phyloP scores from a whole-genome alignment of 92 coral and sea anemone species.

The Epizoanthus ramosus region DNA sequence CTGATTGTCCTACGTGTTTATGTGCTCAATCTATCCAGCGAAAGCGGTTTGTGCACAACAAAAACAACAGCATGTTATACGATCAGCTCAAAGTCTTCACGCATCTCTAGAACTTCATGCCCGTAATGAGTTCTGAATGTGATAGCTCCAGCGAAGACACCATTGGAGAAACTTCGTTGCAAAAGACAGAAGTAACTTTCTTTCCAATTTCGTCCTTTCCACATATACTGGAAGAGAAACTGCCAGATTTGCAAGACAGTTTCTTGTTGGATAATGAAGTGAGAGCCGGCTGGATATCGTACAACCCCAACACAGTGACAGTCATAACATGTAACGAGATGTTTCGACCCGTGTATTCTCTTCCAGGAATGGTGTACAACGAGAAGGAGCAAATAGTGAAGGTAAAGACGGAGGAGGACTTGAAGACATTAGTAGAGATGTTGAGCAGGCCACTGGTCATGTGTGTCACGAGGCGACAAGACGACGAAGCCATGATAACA shows the following conservation, averaged over 20 bases:
- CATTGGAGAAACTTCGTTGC: not conserved
- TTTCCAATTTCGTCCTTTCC: conserved; percentile 49
- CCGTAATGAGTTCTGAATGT: no score
- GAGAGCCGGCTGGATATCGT: conserved; percentile 45
- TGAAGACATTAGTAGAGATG: conserved; percentile 4
- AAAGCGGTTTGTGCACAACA: no score
- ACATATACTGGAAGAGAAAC: conserved; percentile 14
- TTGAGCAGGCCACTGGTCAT: conserved; percentile 35
- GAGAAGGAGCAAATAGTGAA: conserved; percentile 34
- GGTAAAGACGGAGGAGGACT: conserved; percentile 22
- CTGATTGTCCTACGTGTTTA: no score
- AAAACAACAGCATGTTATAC: no score
- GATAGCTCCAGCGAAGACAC: not conserved
- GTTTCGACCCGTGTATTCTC: conserved; percentile 36
- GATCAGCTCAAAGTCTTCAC: no score
- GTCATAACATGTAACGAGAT: conserved; percentile 44
- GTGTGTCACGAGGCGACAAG: conserved; percentile 52
- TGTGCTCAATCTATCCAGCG: no score
- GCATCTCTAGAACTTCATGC: no score
- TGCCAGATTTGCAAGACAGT: conserved; percentile 27
- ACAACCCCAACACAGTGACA: conserved; percentile 45
- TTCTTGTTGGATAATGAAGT: conserved; percentile 38
- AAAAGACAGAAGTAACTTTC: conserved; percentile 4
- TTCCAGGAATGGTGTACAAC: conserved; percentile 7
- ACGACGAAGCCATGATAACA: conserved; percentile 33